A percentile compares a stretch with the other conserved stretches of the same genome.
phyloP scores from a whole-genome alignment of 2,888 invertebrate genomes.

The Papilio protenor region DNA sequence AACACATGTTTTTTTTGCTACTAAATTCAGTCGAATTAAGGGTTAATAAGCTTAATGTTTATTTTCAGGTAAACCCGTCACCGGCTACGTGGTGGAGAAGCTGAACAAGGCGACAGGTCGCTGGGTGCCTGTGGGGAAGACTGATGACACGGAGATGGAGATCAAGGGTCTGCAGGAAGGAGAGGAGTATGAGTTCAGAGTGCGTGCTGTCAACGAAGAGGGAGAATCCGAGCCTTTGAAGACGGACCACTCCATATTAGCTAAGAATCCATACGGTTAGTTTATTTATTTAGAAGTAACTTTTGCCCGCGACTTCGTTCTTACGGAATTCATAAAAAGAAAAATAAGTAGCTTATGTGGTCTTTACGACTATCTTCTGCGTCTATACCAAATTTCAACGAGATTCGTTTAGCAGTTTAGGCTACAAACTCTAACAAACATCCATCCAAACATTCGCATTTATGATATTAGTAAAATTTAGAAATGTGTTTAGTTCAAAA shows the following conservation, averaged over 20 bases:
- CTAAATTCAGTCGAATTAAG: too few relatives aligned
- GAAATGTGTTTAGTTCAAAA: not conserved
- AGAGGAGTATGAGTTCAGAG: slow-evolving; percentile 95
- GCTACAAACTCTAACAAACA: too few relatives aligned
- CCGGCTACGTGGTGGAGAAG: slow-evolving; percentile 97
- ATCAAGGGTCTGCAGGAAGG: slow-evolving; percentile 92
- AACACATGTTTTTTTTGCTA: too few relatives aligned
- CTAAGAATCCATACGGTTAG: slow-evolving; percentile 98
- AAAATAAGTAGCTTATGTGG: too few relatives aligned
- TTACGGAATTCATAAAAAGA: too few relatives aligned
- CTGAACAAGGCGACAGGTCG: slow-evolving; percentile 95
- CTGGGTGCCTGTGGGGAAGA: slow-evolving; percentile 97
- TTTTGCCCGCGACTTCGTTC: too few relatives aligned
- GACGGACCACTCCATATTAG: slow-evolving; percentile 93
- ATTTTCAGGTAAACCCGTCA: slow-evolving; percentile 88
- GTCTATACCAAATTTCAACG: too few relatives aligned
- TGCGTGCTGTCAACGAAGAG: slow-evolving; percentile 97
- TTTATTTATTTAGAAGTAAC: slow-evolving; percentile 33
- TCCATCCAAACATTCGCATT: too few relatives aligned
- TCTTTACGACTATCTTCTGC: too few relatives aligned
- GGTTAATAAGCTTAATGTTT: not conserved
- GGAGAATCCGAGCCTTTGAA: slow-evolving; percentile 97
- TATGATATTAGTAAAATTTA: too few relatives aligned
- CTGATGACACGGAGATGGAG: slow-evolving; percentile 94
- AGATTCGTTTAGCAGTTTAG: too few relatives aligned